Base-by-base conservation (phyloP, 2,888 invertebrate genomes). In the Trissolcus brochymenae region DNA sequence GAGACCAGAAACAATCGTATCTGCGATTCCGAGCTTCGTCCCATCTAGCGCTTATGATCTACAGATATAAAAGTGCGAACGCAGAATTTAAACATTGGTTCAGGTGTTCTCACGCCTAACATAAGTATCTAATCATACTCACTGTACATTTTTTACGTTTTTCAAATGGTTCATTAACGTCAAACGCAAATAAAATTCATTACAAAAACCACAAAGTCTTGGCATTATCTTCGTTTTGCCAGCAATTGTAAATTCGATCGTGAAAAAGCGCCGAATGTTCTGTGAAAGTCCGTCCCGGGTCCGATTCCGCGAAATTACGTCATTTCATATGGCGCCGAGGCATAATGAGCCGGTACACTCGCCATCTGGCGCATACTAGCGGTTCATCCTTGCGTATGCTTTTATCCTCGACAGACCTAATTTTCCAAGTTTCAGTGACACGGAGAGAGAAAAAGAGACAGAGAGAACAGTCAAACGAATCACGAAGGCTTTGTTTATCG, bases 301-400 rank as follows among this genome's bases (percentile, higher is more conserved):
- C 14, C 13, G 29, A n/a, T 55, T 55, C 55, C 29, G 55, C 56
- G 14, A 53, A 59, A 53, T 57, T 51, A 49, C 57, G 35, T 59
- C 41, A 67, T 54, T 68, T 60, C 35, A 35, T 59, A 17, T 43
- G 25, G 59, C 35, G 17, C 17, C 46, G 35, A 19, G 29, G 53
- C 40, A 54, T 64, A 75, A 68, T 70, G 64, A 55, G 54, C 62
- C 51, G 71, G 41, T 54, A 35, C 35, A 35, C 35, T 35, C 21
- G 65, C 64, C 61, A 76, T 76, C 60, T 76, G 75, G 59, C 59
- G 74, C 41, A 14, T 57, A 16, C 46, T 74, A 74, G 74, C 74
- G 74, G 67, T 68, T 59, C 51, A 14, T 11, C 21, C 7, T 43
- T 29, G 53, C 17, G 40, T 50, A 59, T 51, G 57, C n/a, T 29